phyloP scores from a whole-genome alignment of 2,113 vertebrate genomes.

The Sardina pilchardus region DNA sequence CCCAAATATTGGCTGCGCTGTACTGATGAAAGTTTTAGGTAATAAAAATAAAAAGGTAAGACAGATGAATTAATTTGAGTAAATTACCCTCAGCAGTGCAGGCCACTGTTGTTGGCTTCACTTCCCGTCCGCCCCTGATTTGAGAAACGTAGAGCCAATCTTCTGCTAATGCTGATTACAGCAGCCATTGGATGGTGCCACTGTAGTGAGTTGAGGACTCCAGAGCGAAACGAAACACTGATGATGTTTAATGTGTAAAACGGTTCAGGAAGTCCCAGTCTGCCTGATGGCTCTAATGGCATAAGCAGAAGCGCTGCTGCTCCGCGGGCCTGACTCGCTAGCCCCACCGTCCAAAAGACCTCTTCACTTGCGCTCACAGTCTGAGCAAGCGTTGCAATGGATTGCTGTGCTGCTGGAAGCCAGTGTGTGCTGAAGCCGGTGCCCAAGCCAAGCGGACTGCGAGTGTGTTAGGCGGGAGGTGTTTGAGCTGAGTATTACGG shows the following conservation, averaged over 20 bases:
- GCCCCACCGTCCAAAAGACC: neutral
- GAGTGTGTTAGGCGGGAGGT: conserved; percentile 20
- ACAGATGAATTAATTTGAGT: neutral
- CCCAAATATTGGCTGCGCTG: neutral
- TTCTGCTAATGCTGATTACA: neutral
- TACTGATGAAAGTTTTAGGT: neutral
- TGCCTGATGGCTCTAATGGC: neutral
- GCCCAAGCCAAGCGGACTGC: too few relatives aligned
- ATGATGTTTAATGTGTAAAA: neutral
- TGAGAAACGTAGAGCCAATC: neutral
- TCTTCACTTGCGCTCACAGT: conserved; percentile 1
- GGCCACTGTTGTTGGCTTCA: neutral
- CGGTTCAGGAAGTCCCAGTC: neutral
- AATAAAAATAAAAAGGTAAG: neutral
- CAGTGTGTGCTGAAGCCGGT: neutral
- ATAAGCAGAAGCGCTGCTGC: neutral
- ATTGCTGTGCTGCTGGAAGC: conserved; percentile 15
- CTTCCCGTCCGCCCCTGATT: neutral
- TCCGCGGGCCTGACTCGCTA: neutral
- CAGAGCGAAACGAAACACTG: neutral
- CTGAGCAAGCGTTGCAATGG: neutral
- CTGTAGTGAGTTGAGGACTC: conserved; percentile 3
- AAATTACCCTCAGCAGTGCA: neutral
- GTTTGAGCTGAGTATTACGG: conserved; percentile 1
- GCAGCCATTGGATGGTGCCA: neutral